Evolutionary conservation across 2,113 vertebrate genomes (phyloP), one percentile per base, ranked within the genome.

Genomic region (Strigops habroptila): DNA sequence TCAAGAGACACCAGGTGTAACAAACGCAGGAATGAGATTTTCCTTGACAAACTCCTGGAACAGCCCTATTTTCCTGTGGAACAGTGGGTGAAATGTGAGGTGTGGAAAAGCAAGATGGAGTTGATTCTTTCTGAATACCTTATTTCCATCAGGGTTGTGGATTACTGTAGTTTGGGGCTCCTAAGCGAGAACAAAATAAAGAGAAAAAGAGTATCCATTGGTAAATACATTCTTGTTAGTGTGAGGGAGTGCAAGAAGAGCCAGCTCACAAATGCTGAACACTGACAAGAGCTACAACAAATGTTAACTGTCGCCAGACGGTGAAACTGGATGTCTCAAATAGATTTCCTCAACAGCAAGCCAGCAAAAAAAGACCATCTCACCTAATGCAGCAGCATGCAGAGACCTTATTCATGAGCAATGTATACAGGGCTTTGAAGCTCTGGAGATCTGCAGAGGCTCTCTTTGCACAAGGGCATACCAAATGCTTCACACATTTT

Each of bases 71-170:
- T 88, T 76, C 59, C 62, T 96, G 86, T 48, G 82, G 92, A 82
- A 68, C 6, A 60, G 92, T 90, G 94, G 94, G 97, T 97, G 97
- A 95, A 95, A 96, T 90, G 93, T 96, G 91, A 78, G 91, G 93
- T 96, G 96, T 95, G 96, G 83, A 95, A 93, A 97, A 96, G 96
- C 90, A 95, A 96, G 92, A 97, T 96, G 96, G 96, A 88, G 89
- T 85, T 84, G 95, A 92, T 95, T 97, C 96, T 97, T 97, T 97
- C 97, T 93, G 97, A 98, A 98, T 99, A 99, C 99, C 99, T 99
- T 99, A 98, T 99, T 99, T 99, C 99, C 99, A 97, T 99, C 99
- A 98, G 99, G 99, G 95, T 99, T 99, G 99, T 99, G 99, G 99
- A 99, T 99, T 98, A 99, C 99, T 95, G 99, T 99, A 97, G 99